A percentile compares a stretch with the other conserved stretches of the same genome.
Evolutionary conservation across 1,140 invertebrate species (phyloP).

Genomic region (Andrena cerasifolii): DNA sequence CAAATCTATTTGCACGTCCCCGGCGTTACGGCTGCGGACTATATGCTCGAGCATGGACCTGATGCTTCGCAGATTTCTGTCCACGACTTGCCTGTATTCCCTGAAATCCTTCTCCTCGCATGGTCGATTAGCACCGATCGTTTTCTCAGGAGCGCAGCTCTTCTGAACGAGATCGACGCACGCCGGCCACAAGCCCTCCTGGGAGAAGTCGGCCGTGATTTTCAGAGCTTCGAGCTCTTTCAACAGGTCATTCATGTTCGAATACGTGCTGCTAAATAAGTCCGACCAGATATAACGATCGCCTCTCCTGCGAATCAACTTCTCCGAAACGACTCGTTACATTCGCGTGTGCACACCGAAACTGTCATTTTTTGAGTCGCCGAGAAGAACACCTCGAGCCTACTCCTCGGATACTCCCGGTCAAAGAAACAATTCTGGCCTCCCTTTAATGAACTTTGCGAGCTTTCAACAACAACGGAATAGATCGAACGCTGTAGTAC

Average conservation of each 20-base stretch:
- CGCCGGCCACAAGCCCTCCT: constrained; percentile 63
- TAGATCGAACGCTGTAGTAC: neutral
- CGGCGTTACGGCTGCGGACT: constrained; percentile 30
- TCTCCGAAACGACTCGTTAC: neutral
- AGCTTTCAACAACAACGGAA: constrained; percentile 6
- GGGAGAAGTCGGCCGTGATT: constrained; percentile 23
- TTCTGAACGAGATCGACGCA: constrained; percentile 66
- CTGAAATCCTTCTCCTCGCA: constrained; percentile 75
- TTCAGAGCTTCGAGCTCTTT: constrained; percentile 45
- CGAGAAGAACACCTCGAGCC: neutral
- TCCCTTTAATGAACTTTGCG: neutral
- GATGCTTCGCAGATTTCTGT: constrained; percentile 71
- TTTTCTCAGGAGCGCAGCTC: constrained; percentile 68
- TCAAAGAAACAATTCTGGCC: neutral
- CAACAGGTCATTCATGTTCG: constrained; percentile 56
- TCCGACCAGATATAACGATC: constrained; percentile 9
- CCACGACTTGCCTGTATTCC: constrained; percentile 68
- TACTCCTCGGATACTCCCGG: neutral
- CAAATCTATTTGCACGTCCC: constrained; percentile 31
- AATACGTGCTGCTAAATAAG: neutral
- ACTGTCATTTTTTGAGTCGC: constrained; percentile 7
- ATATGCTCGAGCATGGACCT: constrained; percentile 64
- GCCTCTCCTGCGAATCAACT: constrained; percentile 12
- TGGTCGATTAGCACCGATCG: constrained; percentile 62
- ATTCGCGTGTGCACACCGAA: neutral